Conservation (phyloP, 2,113 vertebrate genomes). For the Fregata magnificens region DNA sequence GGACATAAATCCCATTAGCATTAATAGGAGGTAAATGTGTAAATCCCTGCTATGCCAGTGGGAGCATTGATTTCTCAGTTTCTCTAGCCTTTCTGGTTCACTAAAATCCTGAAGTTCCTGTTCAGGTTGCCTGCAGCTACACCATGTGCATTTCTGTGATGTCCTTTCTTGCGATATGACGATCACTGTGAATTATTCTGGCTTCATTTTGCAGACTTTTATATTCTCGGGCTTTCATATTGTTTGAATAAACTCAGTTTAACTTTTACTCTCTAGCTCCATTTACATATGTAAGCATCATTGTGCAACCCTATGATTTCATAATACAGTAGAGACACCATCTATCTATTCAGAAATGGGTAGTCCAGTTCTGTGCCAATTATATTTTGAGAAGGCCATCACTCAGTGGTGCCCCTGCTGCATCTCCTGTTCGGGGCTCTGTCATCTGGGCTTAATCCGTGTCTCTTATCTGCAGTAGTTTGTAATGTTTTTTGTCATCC, state of each 20-base stretch:
- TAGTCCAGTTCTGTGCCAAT: not conserved
- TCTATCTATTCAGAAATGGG: not conserved
- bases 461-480: not conserved
- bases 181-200: not conserved
- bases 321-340: not conserved
- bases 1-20: conserved; percentile 23
- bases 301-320: not conserved
- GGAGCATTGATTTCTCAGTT: conserved; percentile 21
- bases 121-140: not conserved
- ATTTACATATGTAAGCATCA: not conserved
- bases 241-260: not conserved
- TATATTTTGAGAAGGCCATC: not conserved
- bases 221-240: not conserved
- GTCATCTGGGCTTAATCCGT: not conserved
- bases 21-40: conserved; percentile 9
- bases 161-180: not conserved
- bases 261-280: not conserved
- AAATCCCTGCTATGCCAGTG: not conserved
- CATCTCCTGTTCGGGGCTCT: not conserved
- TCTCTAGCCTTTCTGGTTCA: not conserved
- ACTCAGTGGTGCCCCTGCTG: not conserved
- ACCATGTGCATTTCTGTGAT: not conserved
- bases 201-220: not conserved
- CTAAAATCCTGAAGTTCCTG: not conserved
- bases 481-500: not conserved